Evolutionary conservation across 35 echinoderm and acorn worm species (phyloP), one percentile per base, ranked within the genome.

Genomic region (Apostichopus californicus): DNA sequence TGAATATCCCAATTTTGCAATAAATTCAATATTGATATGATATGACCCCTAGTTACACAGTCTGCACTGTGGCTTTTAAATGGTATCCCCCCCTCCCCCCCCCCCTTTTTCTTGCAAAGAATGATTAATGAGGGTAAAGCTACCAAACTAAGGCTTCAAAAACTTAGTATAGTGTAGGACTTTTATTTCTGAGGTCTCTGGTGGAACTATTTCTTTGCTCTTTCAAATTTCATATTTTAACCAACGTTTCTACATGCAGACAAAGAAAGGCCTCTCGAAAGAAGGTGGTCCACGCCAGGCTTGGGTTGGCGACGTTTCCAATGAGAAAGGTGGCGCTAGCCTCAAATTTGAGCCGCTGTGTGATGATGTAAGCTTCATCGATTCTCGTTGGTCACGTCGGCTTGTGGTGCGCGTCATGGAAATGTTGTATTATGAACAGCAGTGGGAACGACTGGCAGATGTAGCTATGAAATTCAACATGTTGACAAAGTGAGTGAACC

Each of bases 401-500:
- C 87, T 99, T 72, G 93, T 99, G 17, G 90, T 99, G 3, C 86
- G 97, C 14, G 92, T 93, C 20, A 81, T 99, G 91, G 97, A 99
- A 81, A 93, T 96, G 93, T 90, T 99, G 61, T 99, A 94, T 79
- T 99, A 99, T 80, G 97, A 99, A 70, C 95, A 99, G 81, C 92
- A 96, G 89, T 99, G 97, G 95, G 97, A 99, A 78, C 92, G 79
- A 53, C 93, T 99, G n/a, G 89, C 97, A 59, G 97, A 98, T 86
- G 87, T 99, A 9, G 97, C 97, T 5, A 99, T 99, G 97, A 99
- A 95, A 88, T 99, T 96, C 79, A 99, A 99, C 59, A 91, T 96
- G 78, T 73, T 96, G 28, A 93, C 97, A 65, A 77, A 94, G 97
- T 99, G 92, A 96, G 93, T 93, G 21, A 7, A 6, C 71, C 71